phyloP scores from a whole-genome alignment of 2,888 invertebrate genomes.

The Pseudococcus longispinus region DNA sequence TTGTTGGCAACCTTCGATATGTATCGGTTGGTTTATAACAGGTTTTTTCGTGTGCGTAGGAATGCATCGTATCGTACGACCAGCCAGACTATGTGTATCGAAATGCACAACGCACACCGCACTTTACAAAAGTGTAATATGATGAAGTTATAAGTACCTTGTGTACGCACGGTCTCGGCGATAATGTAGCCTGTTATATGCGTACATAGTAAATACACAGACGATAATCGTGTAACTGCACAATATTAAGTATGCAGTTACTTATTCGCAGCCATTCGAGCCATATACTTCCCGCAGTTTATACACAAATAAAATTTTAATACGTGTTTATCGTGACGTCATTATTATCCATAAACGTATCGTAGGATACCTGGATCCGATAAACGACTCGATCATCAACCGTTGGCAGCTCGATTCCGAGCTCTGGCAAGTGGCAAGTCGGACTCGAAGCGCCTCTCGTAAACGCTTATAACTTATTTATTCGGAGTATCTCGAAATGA shows the following conservation, averaged over 20 bases:
- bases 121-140: not conserved
- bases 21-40: slow-evolving; percentile 10
- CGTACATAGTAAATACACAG: not conserved
- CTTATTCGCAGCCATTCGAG: not conserved
- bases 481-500: not conserved
- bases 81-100: not conserved
- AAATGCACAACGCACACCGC: not conserved
- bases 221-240: slow-evolving; percentile 26
- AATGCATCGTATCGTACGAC: not conserved
- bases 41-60: slow-evolving; percentile 46
- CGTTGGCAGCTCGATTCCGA: no score
- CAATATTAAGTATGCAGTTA: not conserved
- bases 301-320: not conserved
- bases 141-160: not conserved
- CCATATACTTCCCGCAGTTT: not conserved
- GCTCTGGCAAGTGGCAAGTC: no score
- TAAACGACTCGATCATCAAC: not conserved
- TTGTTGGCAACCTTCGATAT: not conserved
- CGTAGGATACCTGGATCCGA: not conserved
- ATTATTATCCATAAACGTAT: not conserved
- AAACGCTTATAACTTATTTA: no score
- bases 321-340: not conserved
- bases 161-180: not conserved
- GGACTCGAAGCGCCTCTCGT: no score
- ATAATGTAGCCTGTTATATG: not conserved